Percentiles rank a stretch among this genome's conserved stretches.
Conservation (phyloP, 2,888 invertebrate genomes). For the Antitype chi region DNA sequence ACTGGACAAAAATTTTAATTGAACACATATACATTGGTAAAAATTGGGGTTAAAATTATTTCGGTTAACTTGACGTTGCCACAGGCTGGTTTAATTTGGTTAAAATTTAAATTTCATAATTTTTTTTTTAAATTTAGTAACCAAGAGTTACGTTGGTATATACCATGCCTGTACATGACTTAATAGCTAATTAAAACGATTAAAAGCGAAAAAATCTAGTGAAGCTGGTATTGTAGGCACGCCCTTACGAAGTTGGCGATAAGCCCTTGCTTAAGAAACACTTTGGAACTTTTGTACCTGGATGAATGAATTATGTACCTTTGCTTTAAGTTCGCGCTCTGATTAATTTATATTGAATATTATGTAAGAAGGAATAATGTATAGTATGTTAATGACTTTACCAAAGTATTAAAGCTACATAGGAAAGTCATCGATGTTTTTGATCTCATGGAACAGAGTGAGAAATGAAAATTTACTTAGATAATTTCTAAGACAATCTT, state of each 20-base stretch:
- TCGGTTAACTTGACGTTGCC: not conserved
- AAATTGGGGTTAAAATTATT: not conserved
- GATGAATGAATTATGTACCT: conserved; percentile 61
- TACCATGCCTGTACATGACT: not conserved
- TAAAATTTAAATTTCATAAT: not conserved
- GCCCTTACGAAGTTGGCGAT: conserved; percentile 31
- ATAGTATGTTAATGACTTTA: conserved; percentile 7
- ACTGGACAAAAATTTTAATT: not conserved
- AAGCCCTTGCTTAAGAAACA: conserved; percentile 58
- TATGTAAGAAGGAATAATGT: conserved; percentile 13
- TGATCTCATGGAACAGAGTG: not conserved
- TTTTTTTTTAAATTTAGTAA: not conserved
- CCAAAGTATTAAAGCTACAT: not conserved
- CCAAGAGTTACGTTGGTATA: not conserved
- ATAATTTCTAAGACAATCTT: not conserved
- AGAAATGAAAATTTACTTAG: not conserved
- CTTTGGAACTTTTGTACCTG: conserved; percentile 58
- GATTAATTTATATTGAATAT: conserved; percentile 51
- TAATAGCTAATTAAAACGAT: not conserved
- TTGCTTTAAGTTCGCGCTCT: conserved; percentile 47
- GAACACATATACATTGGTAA: not conserved
- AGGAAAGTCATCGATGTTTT: not conserved
- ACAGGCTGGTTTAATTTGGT: not conserved
- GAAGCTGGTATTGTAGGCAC: conserved; percentile 23
- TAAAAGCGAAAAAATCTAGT: not conserved